Conservation (phyloP, 2,113 vertebrate species). For the Pholis gunnellus region DNA sequence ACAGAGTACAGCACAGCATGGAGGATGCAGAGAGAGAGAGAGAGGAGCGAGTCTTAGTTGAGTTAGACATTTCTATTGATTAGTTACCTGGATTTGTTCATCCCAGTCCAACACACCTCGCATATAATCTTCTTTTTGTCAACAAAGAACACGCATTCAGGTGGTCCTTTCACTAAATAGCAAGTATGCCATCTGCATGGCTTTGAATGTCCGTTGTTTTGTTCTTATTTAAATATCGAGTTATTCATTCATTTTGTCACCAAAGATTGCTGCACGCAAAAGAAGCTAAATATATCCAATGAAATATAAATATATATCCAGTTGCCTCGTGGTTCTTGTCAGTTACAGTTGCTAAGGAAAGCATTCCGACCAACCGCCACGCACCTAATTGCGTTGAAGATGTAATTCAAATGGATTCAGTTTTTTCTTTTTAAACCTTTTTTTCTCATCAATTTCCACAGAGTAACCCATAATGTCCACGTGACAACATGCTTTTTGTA, state of each 20-base stretch:
- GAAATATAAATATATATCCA: not conserved
- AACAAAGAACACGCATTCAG: not conserved
- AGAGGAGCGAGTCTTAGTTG: not conserved
- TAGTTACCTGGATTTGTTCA: not conserved
- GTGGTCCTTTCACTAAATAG: not conserved
- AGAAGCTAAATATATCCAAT: not conserved
- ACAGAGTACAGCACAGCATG: not conserved
- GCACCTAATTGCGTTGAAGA: not conserved
- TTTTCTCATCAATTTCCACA: not conserved
- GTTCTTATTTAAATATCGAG: not conserved
- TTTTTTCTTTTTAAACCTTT: no score
- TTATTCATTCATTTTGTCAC: not conserved
- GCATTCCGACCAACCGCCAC: not conserved
- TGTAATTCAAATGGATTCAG: not conserved
- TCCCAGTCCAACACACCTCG: not conserved
- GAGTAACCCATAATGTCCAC: not conserved
- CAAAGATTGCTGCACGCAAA: not conserved
- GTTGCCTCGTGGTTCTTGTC: not conserved
- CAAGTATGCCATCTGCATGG: not conserved
- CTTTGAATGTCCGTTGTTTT: not conserved
- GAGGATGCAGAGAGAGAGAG: not conserved
- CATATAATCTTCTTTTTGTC: not conserved
- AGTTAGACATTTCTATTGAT: not conserved
- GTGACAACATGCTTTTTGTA: not conserved
- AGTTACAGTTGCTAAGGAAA: not conserved